Base-by-base conservation (phyloP, 92 coral and sea anemone genomes). In the Diadumene lineata region DNA sequence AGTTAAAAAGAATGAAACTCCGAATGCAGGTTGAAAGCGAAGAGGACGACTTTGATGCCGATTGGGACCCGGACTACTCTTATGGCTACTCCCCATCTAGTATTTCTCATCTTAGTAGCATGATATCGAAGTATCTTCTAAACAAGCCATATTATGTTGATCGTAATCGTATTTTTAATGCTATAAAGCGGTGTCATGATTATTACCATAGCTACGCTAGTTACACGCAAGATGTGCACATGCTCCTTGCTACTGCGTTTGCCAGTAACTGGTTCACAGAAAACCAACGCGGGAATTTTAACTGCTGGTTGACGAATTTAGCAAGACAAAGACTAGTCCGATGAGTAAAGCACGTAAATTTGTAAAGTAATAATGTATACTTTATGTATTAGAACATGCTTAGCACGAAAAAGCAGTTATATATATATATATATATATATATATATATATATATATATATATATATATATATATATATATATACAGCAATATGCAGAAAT, bases 201-300 rank as follows among this genome's bases (percentile, higher is more conserved):
- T 96, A 89, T 51, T 96, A 96, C 74, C 97, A 92, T 69, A 81
- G 92, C 2, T 96, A 84, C 53, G 97, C 99, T 1, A 97, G 99
- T 1, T 96, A 96, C 57, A 89, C 96, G 7, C 99, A 96, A 82
- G 99, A 96, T 60, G 99, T 96, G 0, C 99, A 96, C 38, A 92
- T 96, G 99, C 72, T 96, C 1, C 81, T 96, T 1, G 99, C 99
- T 0, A 87, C 97, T 6, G 69, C 96, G 23, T 92, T 83, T 55
- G 99, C 99, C 0, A 87, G 98, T 53, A 96, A 92, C 83, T 96
- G 99, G 99, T 96, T 96, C 77, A 96, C 92, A 1, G 99, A 96
- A 43, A 90, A 96, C 30, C 99, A 92, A 51, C 74, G 99, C 55
- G 79, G 75, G 26, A 90, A 92, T 78, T 96, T 96, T 56, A 96